phyloP scores from a whole-genome alignment of 2,113 vertebrate genomes.

The Cynoglossus semilaevis region DNA sequence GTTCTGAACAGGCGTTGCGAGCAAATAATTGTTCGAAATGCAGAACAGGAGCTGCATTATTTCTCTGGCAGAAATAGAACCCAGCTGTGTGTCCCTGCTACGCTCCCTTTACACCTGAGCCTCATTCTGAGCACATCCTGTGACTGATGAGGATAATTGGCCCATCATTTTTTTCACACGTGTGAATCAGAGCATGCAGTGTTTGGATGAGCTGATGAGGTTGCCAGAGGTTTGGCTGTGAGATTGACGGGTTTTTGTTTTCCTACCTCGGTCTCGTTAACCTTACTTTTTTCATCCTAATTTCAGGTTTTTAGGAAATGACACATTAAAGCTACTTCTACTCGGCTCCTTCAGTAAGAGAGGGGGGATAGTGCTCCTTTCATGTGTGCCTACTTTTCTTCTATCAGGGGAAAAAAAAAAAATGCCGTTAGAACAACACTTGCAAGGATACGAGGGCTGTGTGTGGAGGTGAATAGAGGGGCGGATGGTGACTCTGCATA shows the following conservation, averaged over 20 bases:
- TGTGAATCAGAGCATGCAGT: slow-evolving; percentile 28
- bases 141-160: slow-evolving; percentile 67
- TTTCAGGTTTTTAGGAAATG: slow-evolving; percentile 1
- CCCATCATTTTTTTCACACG: slow-evolving; percentile 16
- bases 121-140: slow-evolving; percentile 54
- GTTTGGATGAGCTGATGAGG: slow-evolving; percentile 17
- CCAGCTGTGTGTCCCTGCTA: slow-evolving; percentile 55
- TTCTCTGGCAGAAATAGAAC: slow-evolving; percentile 39
- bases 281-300: slow-evolving; percentile 1
- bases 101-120: slow-evolving; percentile 58
- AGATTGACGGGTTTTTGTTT: slow-evolving; percentile 12
- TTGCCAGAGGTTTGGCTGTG: slow-evolving; percentile 15
- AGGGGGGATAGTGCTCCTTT: not conserved
- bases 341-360: not conserved
- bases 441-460: slow-evolving; percentile 57
- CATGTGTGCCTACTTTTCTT: not conserved
- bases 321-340: slow-evolving; percentile 21
- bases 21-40: slow-evolving; percentile 47
- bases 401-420: not conserved
- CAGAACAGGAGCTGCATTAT: slow-evolving; percentile 43
- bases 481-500: slow-evolving; percentile 38
- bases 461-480: slow-evolving; percentile 49
- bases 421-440: slow-evolving; percentile 54
- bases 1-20: slow-evolving; percentile 9
- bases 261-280: not conserved